Evolutionary conservation across 1,140 invertebrate species (phyloP).

Genomic region (Drosophila pectinifera): DNA sequence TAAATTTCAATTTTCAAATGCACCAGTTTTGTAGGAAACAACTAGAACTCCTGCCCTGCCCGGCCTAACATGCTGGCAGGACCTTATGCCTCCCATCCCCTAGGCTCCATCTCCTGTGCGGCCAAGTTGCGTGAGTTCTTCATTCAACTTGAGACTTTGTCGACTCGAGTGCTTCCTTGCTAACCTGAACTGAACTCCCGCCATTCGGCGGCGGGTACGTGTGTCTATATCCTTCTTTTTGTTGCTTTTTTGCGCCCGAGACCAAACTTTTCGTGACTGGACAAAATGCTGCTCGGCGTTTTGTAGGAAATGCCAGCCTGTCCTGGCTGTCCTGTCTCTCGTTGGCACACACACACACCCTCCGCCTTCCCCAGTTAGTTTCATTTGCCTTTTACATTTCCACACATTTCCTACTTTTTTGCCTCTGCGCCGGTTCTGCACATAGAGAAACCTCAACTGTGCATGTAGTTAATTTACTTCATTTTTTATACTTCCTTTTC

Average conservation of each 20-base stretch:
- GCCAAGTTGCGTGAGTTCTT: constrained; percentile 68
- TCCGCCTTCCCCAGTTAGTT: constrained; percentile 54
- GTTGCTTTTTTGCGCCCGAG: constrained; percentile 31
- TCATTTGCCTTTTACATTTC: constrained; percentile 83
- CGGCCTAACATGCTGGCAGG: constrained; percentile 22
- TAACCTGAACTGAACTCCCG: constrained; percentile 70
- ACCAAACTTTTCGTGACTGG: constrained; percentile 78
- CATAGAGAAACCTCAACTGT: neutral
- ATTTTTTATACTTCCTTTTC: neutral
- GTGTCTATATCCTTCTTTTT: constrained; percentile 27
- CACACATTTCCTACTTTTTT: constrained; percentile 71
- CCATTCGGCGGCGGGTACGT: constrained; percentile 29
- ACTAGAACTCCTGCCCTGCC: constrained; percentile 24
- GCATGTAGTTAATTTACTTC: neutral
- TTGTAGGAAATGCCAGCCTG: constrained; percentile 60
- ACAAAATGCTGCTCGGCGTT: constrained; percentile 60
- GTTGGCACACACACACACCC: constrained; percentile 63
- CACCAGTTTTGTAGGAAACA: constrained; percentile 29
- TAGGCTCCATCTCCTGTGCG: constrained; percentile 12
- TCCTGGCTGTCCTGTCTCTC: constrained; percentile 55
- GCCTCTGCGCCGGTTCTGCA: constrained; percentile 11
- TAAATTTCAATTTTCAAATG: constrained; percentile 58
- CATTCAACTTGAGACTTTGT: constrained; percentile 71
- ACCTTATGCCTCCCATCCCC: constrained; percentile 1
- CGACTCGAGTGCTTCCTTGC: constrained; percentile 62